phyloP scores from a whole-genome alignment of 2,113 vertebrate genomes.

The Apeltes quadracus region DNA sequence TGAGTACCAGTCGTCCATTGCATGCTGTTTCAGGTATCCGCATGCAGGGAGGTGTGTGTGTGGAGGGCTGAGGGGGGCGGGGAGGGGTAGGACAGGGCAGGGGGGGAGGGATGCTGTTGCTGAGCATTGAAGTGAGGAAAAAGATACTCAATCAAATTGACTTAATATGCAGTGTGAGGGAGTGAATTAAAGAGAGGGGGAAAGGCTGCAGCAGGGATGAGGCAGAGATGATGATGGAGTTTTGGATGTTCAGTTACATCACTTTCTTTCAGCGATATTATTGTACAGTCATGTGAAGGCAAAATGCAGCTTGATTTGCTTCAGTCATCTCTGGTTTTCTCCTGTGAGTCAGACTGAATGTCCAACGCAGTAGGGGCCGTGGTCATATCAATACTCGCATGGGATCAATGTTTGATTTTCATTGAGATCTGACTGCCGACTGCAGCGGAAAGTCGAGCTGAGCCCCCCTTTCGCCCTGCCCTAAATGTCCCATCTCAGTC shows the following conservation, averaged over 20 bases:
- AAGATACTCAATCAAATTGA: slow-evolving; percentile 73
- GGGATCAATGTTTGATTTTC: slow-evolving; percentile 39
- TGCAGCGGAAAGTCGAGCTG: slow-evolving; percentile 46
- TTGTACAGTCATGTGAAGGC: background rate
- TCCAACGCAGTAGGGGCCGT: background rate
- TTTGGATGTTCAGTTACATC: background rate
- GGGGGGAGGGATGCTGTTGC: slow-evolving; percentile 61
- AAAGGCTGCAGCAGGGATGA: background rate
- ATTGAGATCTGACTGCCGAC: slow-evolving; percentile 24
- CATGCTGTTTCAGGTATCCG: slow-evolving; percentile 48
- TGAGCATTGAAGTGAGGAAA: slow-evolving; percentile 69
- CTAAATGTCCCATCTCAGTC: slow-evolving; percentile 29
- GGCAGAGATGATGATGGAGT: slow-evolving; percentile 22
- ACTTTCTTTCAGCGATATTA: background rate
- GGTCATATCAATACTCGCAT: background rate
- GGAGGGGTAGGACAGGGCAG: too few relatives aligned
- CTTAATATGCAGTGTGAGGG: slow-evolving; percentile 51
- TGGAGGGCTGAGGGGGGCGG: too few relatives aligned
- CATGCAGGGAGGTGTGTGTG: slow-evolving; percentile 29
- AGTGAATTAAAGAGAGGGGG: slow-evolving; percentile 27
- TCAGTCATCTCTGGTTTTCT: background rate
- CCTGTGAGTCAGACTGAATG: background rate
- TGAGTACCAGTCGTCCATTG: slow-evolving; percentile 52
- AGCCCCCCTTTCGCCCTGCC: slow-evolving; percentile 28
- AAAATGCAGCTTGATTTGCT: background rate